Evolutionary conservation across 2,797 vertebrate genomes (phyloP).

Genomic region (Glossophaga mutica): DNA sequence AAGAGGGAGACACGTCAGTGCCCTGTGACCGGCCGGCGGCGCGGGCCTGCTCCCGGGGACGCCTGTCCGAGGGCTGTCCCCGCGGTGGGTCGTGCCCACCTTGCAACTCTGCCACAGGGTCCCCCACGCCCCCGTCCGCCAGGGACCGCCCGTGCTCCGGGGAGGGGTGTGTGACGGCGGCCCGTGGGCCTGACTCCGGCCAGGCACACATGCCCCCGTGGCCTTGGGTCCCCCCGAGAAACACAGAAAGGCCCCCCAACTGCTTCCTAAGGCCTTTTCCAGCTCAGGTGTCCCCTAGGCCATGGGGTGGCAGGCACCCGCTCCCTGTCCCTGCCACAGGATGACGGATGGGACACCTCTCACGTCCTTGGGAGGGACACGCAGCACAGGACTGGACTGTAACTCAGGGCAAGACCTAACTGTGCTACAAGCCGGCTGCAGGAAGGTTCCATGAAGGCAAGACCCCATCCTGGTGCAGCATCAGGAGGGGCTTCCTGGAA

Average conservation of each 20-base stretch:
- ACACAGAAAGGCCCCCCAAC: background rate
- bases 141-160: no score
- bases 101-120: background rate
- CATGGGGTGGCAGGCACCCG: background rate
- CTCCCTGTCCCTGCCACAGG: background rate
- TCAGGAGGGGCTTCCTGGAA: background rate
- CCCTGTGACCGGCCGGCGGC: background rate
- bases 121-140: background rate
- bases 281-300: background rate
- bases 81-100: background rate
- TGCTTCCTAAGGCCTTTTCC: background rate
- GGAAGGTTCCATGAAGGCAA: background rate
- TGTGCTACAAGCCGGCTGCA: fast-evolving
- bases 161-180: background rate
- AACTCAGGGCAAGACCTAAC: background rate
- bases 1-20: slow-evolving; percentile 73
- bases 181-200: background rate
- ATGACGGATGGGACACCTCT: background rate
- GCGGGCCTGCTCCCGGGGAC: background rate
- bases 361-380: background rate
- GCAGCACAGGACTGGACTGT: background rate
- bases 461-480: background rate
- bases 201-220: background rate
- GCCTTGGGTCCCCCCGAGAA: background rate
- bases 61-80: background rate